Base-by-base conservation (phyloP, 2,888 invertebrate species). In the Diadegma fenestrale region DNA sequence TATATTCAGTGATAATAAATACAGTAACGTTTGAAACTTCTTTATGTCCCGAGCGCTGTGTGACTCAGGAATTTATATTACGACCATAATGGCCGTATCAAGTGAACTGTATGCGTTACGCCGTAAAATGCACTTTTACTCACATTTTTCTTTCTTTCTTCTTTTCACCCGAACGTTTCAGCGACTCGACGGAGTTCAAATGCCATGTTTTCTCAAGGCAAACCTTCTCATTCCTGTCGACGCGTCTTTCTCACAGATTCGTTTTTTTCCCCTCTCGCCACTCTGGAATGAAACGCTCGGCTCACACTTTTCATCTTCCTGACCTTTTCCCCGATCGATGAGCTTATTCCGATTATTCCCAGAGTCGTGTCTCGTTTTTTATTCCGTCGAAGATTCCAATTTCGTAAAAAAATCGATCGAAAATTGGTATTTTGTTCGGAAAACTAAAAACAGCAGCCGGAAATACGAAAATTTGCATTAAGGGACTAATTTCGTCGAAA, bases 401-500 rank as follows among this genome's bases (percentile, higher is more conserved):
- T 10, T 10, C 8, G 19, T 58, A 8, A 10, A 58, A 10, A 0
- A 10, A 14, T 12, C 4, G 19, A 19, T 8, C 0, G 19, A 19
- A 19, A 30, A 37, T 37, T n/a, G 37, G 8, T 1, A 37, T 51
- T 51, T 19, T 19, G 10, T 7, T 10, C n/a, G n/a, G n/a, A 33
- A 33, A 33, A 33, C 0, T 8, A 37, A 37, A 37, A 37, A 37
- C 0, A 37, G 6, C 37, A 37, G 37, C 37, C 37, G 10, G 1
- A 37, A 10, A 37, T 37, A 1, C 5, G 37, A 37, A 37, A 37
- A 37, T 37, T 10, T 37, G 37, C 37, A 22, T 37, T 54, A 64
- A 45, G 68, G 61, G 72, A 80, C 84, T 77, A 84, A 77, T 61
- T 77, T 77, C 77, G 71, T 43, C 72, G 84, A 80, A 77, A 66